These are phyloP conservation scores for Bombus pascuorum DNA, from an alignment of 1,140 invertebrate species.

Conservation along the genomic window DNA sequence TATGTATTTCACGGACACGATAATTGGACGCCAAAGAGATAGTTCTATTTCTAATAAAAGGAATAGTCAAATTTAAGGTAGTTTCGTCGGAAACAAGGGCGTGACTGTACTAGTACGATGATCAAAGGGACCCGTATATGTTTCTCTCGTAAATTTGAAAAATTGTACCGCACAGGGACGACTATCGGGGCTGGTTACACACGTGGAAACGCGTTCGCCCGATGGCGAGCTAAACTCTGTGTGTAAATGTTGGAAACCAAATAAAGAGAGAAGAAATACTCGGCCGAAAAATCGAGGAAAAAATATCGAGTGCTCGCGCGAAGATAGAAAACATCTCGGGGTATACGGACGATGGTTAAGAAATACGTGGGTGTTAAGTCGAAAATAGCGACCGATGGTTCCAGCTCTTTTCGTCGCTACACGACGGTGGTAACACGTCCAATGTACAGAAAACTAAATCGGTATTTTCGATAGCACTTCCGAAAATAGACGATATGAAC, in stretches of 20 bases:
- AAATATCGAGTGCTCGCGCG: neutral
- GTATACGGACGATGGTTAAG: conserved; percentile 29
- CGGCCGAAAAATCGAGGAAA: neutral
- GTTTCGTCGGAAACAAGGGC: neutral
- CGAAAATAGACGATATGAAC: conserved; percentile 67
- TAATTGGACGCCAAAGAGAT: neutral
- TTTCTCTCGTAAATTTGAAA: neutral
- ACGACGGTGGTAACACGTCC: conserved; percentile 9
- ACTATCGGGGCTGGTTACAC: neutral
- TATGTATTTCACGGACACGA: neutral
- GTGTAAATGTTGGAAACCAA: neutral
- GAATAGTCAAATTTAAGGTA: neutral
- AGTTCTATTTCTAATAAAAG: conserved; percentile 16
- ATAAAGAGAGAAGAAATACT: neutral
- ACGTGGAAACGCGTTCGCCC: neutral
- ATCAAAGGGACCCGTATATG: neutral
- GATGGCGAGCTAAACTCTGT: neutral
- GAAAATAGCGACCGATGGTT: conserved; percentile 70
- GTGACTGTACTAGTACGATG: neutral
- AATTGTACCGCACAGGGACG: neutral
- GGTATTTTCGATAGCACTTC: conserved; percentile 67
- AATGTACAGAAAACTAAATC: conserved; percentile 57
- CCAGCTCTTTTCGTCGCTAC: conserved; percentile 58
- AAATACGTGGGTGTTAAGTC: conserved; percentile 63
- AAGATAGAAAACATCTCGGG: conserved; percentile 34